Evolutionary conservation across 1,140 invertebrate genomes (phyloP), one percentile per base, ranked within the genome.

Genomic region (fruit fly (Drosophila melanogaster)): DNA sequence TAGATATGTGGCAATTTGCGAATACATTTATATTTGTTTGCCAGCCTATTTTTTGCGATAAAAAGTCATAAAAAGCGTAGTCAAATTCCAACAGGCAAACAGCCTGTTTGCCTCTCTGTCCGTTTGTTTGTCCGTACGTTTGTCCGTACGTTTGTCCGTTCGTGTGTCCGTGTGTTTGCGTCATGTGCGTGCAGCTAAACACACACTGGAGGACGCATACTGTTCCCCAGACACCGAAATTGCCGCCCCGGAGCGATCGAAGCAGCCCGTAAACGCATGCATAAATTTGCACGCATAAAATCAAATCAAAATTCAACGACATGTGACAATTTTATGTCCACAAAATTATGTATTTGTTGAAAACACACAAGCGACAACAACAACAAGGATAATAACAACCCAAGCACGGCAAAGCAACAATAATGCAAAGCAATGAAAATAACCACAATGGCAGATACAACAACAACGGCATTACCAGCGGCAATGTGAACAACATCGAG

Each of bases 261-360:
- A 62, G 64, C 70, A 65, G 46, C 62, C 70, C 75, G 22, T 81
- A 83, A 83, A 66, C 79, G 84, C 54, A 86, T 89, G 83, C 83
- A 86, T 86, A 86, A 86, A 86, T 86, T 86, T 86, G 75, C 77
- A 87, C 84, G 85, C 84, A 87, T 87, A 84, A 87, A 87, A 87
- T 87, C 84, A 87, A 87, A 87, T 87, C 84, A 87, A 87, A 87
- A 87, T 87, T 87, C 84, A 87, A 87, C 84, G 84, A 89, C 84
- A 89, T 87, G 84, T 87, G 84, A 87, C 84, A 87, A 87, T 87
- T 87, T 87, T 89, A 89, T 87, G 84, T 87, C 84, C 84, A 87
- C 84, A 87, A 87, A 89, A 87, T 87, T 87, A 87, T 87, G 84
- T 87, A 87, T 87, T 87, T 87, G 84, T 84, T 89, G 84, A 87